Evolutionary conservation across 2,888 invertebrate genomes (phyloP).

Genomic region (Endotricha flammealis): DNA sequence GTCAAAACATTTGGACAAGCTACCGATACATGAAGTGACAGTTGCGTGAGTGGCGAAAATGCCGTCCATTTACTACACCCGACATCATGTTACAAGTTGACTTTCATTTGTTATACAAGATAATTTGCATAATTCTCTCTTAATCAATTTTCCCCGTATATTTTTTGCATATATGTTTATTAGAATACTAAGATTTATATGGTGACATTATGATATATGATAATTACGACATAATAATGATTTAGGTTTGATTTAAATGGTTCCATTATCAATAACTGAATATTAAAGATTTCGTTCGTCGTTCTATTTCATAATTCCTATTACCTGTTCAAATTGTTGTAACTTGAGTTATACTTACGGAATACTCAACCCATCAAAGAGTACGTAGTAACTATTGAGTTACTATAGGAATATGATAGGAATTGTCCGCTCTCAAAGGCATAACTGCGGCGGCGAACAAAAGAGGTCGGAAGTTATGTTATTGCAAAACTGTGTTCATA

Average conservation of each 20-base stretch:
- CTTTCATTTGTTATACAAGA: slow-evolving; percentile 70
- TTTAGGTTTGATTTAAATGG: too few relatives aligned
- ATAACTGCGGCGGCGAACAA: slow-evolving; percentile 31
- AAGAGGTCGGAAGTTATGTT: slow-evolving; percentile 54
- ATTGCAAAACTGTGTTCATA: slow-evolving; percentile 47
- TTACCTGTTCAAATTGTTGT: too few relatives aligned
- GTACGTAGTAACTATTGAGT: too few relatives aligned
- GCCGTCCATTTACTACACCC: slow-evolving; percentile 59
- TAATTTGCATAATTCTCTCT: slow-evolving; percentile 47
- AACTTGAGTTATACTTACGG: too few relatives aligned
- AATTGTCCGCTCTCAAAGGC: slow-evolving; percentile 12
- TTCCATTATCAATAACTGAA: too few relatives aligned
- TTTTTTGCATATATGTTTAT: not conserved
- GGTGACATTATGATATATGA: slow-evolving; percentile 3
- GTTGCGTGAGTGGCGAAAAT: slow-evolving; percentile 48
- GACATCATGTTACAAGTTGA: slow-evolving; percentile 49
- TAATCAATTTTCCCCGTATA: slow-evolving; percentile 22
- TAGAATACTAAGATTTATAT: slow-evolving; percentile 2
- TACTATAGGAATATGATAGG: too few relatives aligned
- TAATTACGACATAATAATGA: too few relatives aligned
- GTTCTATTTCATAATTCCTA: too few relatives aligned
- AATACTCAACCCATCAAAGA: too few relatives aligned
- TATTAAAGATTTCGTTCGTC: too few relatives aligned
- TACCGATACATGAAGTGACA: slow-evolving; percentile 34
- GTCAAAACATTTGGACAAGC: slow-evolving; percentile 53